These are phyloP conservation scores for Thalassoma bifasciatum DNA, from an alignment of 2,113 vertebrate genomes.

Conservation along the genomic window DNA sequence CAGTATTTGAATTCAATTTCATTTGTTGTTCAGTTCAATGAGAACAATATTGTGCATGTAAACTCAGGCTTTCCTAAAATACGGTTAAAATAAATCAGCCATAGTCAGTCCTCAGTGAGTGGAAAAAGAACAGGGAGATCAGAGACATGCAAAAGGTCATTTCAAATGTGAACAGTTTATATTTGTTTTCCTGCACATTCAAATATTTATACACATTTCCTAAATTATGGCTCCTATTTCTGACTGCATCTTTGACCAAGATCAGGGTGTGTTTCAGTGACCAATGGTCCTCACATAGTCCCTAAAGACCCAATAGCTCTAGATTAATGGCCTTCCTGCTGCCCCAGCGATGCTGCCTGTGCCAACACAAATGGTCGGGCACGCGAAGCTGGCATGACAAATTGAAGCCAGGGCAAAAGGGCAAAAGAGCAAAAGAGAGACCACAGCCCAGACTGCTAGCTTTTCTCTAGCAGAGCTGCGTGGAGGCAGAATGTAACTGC, in stretches of 20 bases:
- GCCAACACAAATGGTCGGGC: slow-evolving; percentile 77
- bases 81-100: slow-evolving; percentile 9
- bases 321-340: slow-evolving; percentile 72
- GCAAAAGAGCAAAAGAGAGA: slow-evolving; percentile 50
- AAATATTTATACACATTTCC: slow-evolving; percentile 41
- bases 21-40: too few species aligned
- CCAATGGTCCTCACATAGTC: slow-evolving; percentile 51
- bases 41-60: neutral
- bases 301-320: slow-evolving; percentile 59
- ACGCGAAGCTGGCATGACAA: slow-evolving; percentile 61
- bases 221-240: slow-evolving; percentile 33
- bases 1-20: neutral
- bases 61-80: neutral
- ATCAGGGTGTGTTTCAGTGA: slow-evolving; percentile 58
- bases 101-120: slow-evolving; percentile 4
- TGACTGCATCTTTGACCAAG: slow-evolving; percentile 53
- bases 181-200: slow-evolving; percentile 31
- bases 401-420: slow-evolving; percentile 60
- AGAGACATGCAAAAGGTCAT: slow-evolving; percentile 18
- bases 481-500: slow-evolving; percentile 23
- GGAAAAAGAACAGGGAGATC: slow-evolving; percentile 20
- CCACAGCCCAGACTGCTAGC: slow-evolving; percentile 29
- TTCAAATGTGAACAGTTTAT: slow-evolving; percentile 24
- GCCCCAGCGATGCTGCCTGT: slow-evolving; percentile 55
- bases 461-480: slow-evolving; percentile 34